phyloP scores from a whole-genome alignment of 2,797 vertebrate species.

The Molossus molossus region DNA sequence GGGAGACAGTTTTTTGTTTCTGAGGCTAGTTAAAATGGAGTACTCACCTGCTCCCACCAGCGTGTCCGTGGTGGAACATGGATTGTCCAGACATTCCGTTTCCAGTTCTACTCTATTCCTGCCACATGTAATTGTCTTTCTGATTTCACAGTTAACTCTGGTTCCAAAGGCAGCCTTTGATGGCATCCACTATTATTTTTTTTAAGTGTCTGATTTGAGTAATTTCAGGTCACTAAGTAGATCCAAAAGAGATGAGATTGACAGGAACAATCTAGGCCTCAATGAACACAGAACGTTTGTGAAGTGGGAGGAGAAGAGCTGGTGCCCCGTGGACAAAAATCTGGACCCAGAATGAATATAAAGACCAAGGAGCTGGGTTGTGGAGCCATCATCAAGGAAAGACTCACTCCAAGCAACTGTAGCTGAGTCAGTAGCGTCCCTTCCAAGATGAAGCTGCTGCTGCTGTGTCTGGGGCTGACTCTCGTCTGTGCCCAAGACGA shows the following conservation, averaged over 20 bases:
- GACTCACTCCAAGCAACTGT: neutral
- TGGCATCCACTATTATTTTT: neutral
- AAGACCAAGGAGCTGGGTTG: neutral
- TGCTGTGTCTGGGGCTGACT: constrained; percentile 58
- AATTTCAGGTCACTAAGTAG: constrained; percentile 29
- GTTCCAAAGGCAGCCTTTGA: neutral
- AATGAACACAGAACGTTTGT: neutral
- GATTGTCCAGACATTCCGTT: neutral
- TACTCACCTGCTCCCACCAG: neutral
- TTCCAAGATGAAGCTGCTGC: constrained; percentile 60
- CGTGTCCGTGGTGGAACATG: neutral
- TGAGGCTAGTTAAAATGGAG: neutral
- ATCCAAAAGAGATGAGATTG: neutral
- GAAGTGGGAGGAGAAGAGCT: neutral
- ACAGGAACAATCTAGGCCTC: constrained; percentile 18
- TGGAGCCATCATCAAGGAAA: neutral
- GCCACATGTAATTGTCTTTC: neutral
- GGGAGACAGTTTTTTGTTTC: neutral
- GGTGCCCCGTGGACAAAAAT: fast-evolving
- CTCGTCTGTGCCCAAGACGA: neutral
- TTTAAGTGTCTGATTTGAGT: neutral
- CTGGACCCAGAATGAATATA: neutral
- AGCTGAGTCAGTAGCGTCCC: fast-evolving
- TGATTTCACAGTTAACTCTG: neutral
- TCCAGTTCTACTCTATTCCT: neutral